phyloP scores from a whole-genome alignment of 2,113 vertebrate species.

The Pseudois nayaur region DNA sequence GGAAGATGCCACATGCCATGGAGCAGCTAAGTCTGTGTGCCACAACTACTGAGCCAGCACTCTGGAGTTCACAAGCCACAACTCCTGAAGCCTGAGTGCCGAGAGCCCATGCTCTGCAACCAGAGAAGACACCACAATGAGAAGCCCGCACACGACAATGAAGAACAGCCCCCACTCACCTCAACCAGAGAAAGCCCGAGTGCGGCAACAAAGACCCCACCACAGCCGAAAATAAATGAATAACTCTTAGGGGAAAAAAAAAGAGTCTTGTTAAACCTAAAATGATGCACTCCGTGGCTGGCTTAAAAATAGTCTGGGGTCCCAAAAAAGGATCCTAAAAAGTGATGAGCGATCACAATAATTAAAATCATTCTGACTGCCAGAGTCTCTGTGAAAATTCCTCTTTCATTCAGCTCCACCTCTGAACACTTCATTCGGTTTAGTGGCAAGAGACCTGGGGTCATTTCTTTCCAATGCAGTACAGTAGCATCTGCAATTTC shows the following conservation, averaged over 20 bases:
- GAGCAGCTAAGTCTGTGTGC: not conserved
- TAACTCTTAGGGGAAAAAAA: not conserved
- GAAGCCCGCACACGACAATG: not conserved
- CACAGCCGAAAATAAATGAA: not conserved
- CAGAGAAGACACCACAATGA: not conserved
- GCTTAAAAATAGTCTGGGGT: constrained; percentile 10
- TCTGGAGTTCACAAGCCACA: not conserved
- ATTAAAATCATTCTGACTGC: constrained; percentile 33
- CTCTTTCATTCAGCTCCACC: constrained; percentile 32
- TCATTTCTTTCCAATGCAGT: constrained; percentile 54
- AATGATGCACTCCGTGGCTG: not conserved
- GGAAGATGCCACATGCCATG: not conserved
- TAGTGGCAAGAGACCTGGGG: constrained; percentile 50
- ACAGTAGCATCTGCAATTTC: constrained; percentile 46
- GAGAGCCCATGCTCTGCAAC: not conserved
- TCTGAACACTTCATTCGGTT: constrained; percentile 61
- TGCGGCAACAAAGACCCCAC: not conserved
- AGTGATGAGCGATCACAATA: not conserved
- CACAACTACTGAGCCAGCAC: not conserved
- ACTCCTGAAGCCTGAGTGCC: not conserved
- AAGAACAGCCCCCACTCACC: not conserved
- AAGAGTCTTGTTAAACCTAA: not conserved
- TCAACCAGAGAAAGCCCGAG: not conserved
- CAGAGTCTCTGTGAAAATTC: constrained; percentile 43
- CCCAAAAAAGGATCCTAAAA: not conserved